phyloP scores from a whole-genome alignment of 2,797 vertebrate genomes.

The Psittacula echo region DNA sequence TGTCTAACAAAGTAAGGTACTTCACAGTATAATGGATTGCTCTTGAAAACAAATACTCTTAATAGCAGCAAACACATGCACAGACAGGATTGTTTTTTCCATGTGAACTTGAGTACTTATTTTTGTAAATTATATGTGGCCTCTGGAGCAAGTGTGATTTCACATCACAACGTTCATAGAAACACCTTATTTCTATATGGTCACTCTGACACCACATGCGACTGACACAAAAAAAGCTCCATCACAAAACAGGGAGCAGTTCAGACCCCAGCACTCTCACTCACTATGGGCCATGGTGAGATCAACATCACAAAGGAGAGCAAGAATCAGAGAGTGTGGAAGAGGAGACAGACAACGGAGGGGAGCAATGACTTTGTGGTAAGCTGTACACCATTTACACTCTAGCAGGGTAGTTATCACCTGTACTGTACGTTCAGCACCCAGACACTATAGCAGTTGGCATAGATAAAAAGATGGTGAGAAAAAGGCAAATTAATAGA shows the following conservation, averaged over 20 bases:
- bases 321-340: neutral
- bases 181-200: neutral
- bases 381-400: neutral
- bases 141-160: neutral
- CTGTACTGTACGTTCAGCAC: too few species aligned
- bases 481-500: neutral
- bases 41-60: slow-evolving; percentile 46
- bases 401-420: neutral
- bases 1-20: slow-evolving; percentile 48
- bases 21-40: slow-evolving; percentile 43
- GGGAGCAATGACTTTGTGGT: neutral
- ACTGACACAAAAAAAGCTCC: neutral
- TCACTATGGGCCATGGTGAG: neutral
- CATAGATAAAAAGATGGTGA: neutral
- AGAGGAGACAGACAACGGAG: neutral
- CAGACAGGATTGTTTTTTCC: neutral
- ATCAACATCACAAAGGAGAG: neutral
- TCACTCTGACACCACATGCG: neutral
- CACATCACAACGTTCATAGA: neutral
- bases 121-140: neutral
- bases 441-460: neutral
- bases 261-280: neutral
- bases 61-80: slow-evolving; percentile 30
- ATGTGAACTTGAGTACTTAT: neutral
- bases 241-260: neutral